phyloP scores from a whole-genome alignment of 2,797 vertebrate genomes.

The Meda fulgida region DNA sequence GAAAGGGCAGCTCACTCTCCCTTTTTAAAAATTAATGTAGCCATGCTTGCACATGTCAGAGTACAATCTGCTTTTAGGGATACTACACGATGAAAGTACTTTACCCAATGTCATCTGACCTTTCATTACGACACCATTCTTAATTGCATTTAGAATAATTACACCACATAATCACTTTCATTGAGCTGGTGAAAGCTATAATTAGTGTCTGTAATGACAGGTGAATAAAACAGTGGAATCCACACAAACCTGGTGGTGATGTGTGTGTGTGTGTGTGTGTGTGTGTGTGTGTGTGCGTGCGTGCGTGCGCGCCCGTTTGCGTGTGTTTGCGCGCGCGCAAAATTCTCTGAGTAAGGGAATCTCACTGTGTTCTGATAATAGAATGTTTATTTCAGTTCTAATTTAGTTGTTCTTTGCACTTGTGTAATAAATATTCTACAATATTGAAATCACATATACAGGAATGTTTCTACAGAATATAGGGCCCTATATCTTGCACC shows the following conservation, averaged over 20 bases:
- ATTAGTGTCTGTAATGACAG: constrained; percentile 54
- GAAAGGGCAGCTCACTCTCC: constrained; percentile 24
- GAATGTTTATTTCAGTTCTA: not conserved
- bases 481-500: too few species aligned
- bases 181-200: constrained; percentile 54
- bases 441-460: not conserved
- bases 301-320: too few species aligned
- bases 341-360: constrained; percentile 43
- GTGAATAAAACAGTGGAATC: constrained; percentile 40
- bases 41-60: constrained; percentile 8
- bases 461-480: not conserved
- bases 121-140: constrained; percentile 55
- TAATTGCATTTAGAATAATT: constrained; percentile 59
- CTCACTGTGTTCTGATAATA: constrained; percentile 8
- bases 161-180: constrained; percentile 57
- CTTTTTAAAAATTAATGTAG: constrained; percentile 19
- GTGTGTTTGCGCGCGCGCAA: not conserved
- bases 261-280: not conserved
- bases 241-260: constrained; percentile 14
- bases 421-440: not conserved
- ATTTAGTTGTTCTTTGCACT: not conserved
- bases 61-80: constrained; percentile 16
- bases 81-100: not conserved
- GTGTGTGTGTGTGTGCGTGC: too few species aligned
- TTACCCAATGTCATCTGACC: constrained; percentile 51